Evolutionary conservation across 92 coral and sea anemone genomes (phyloP).

Genomic region (Micromussa lordhowensis): DNA sequence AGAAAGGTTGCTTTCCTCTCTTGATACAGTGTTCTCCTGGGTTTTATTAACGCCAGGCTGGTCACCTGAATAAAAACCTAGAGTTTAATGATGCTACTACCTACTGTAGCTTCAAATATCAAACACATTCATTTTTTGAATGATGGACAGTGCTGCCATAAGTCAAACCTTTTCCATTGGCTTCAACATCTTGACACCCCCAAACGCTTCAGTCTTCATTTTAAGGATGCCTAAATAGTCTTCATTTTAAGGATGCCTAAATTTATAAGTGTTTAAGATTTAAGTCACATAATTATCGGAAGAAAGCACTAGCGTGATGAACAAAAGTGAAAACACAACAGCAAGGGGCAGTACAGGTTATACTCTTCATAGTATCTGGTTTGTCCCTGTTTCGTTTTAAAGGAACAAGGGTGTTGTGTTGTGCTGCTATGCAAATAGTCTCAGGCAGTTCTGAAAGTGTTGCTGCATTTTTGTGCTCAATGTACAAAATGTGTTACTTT

Average conservation of each 20-base stretch:
- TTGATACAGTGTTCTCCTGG: neutral
- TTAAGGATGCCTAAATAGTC: neutral
- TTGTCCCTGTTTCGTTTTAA: neutral
- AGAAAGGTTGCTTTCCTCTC: neutral
- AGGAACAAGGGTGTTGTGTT: neutral
- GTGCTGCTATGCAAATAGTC: neutral
- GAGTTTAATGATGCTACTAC: neutral
- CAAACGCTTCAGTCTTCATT: neutral
- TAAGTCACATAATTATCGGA: too few species aligned
- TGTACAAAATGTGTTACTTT: neutral
- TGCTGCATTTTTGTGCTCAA: neutral
- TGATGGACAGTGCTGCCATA: neutral
- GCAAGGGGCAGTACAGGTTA: neutral
- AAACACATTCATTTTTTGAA: neutral
- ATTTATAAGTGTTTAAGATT: too few species aligned
- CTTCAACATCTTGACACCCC: neutral
- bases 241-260: too few species aligned
- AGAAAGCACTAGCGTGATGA: too few species aligned
- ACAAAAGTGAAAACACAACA: neutral
- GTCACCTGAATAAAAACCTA: neutral
- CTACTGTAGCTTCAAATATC: neutral
- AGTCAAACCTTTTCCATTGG: neutral
- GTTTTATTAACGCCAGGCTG: neutral
- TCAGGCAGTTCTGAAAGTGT: neutral
- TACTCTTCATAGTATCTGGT: neutral